phyloP scores from a whole-genome alignment of 2,888 invertebrate species.

The Allolobophora icterica region DNA sequence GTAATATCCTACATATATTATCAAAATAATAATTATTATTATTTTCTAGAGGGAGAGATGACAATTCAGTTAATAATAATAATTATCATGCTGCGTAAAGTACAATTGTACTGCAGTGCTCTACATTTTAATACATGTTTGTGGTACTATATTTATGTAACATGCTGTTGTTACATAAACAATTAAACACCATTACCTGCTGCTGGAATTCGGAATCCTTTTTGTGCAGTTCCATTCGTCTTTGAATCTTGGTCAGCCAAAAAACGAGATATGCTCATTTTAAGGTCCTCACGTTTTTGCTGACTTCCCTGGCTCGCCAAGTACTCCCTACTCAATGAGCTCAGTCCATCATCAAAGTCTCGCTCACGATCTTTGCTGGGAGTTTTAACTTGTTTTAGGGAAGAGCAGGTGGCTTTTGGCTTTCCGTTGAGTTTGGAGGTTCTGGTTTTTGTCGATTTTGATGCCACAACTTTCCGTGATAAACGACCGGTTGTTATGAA shows the following conservation, averaged over 20 bases:
- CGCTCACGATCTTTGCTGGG: neutral
- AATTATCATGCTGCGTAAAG: too few species aligned
- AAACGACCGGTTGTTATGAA: slow-evolving; percentile 19
- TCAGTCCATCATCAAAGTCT: neutral
- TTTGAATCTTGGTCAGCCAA: neutral
- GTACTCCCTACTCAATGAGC: slow-evolving; percentile 3
- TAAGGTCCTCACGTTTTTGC: neutral
- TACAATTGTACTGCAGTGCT: too few species aligned
- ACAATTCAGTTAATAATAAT: too few species aligned
- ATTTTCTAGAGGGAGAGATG: too few species aligned
- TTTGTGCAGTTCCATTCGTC: neutral
- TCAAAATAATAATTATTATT: too few species aligned
- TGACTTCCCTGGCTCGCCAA: neutral
- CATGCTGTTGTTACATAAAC: neutral
- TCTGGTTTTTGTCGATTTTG: slow-evolving; percentile 4
- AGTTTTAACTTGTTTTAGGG: neutral
- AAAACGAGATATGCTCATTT: neutral
- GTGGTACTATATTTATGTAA: too few species aligned
- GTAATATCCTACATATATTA: too few species aligned
- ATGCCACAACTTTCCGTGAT: neutral
- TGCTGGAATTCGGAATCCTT: neutral
- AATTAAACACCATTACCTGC: neutral
- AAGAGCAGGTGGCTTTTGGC: neutral
- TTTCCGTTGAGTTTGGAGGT: slow-evolving; percentile 4
- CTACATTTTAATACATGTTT: too few species aligned